Percentiles rank a stretch among this genome's conserved stretches.
Conservation (phyloP, 2,113 vertebrate species). For the Hirundichthys speculiger region DNA sequence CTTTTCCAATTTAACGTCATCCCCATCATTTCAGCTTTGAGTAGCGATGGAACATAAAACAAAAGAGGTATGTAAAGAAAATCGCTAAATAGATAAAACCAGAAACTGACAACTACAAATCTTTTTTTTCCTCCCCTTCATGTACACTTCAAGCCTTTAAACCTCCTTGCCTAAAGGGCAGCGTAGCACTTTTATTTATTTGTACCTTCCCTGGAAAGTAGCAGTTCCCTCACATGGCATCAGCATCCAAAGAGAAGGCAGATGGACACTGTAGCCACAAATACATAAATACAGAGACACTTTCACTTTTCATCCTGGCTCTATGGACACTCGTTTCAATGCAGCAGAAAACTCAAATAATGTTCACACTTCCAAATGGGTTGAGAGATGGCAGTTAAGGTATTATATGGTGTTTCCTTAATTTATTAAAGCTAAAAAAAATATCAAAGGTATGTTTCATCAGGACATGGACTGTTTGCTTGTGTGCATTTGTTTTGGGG, state of each 20-base stretch:
- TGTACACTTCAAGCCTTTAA: conserved; percentile 57
- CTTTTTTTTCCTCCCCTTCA: conserved; percentile 8
- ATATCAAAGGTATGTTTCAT: conserved; percentile 24
- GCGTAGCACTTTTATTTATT: conserved; percentile 78
- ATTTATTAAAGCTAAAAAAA: conserved; percentile 27
- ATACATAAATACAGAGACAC: conserved; percentile 10
- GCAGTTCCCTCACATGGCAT: conserved; percentile 45
- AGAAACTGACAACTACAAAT: conserved; percentile 39
- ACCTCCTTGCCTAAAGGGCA: conserved; percentile 58
- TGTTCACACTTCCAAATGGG: conserved; percentile 59
- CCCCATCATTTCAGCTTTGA: no score
- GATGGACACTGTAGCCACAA: conserved; percentile 19
- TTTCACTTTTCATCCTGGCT: conserved; percentile 32
- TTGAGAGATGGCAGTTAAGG: conserved; percentile 26
- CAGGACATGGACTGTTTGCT: conserved; percentile 3
- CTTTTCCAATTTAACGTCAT: neutral
- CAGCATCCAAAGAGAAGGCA: conserved; percentile 29
- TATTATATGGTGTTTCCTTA: conserved; percentile 45
- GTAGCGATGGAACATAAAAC: neutral
- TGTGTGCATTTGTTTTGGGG: no score
- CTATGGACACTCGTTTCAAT: conserved; percentile 51
- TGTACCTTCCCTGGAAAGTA: conserved; percentile 60
- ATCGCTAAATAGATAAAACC: conserved; percentile 30
- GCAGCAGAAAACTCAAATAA: conserved; percentile 47
- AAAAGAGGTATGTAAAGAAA: neutral